A percentile compares a stretch with the other conserved stretches of the same genome.
phyloP scores from a whole-genome alignment of 1,140 invertebrate genomes.

The Calephelis nemesis region DNA sequence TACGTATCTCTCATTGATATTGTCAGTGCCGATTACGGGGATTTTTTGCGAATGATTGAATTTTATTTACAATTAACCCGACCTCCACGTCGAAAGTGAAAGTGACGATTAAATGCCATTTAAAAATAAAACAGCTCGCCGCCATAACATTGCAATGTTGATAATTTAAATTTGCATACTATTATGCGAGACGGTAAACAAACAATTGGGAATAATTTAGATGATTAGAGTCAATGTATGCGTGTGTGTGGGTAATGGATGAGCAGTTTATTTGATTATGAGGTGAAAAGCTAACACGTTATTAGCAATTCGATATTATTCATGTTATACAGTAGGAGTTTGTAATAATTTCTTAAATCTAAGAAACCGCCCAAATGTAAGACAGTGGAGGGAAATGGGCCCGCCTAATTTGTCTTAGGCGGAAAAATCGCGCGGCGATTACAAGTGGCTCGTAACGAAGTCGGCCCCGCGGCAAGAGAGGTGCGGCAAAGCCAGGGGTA shows the following conservation, averaged over 20 bases:
- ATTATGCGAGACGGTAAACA: conserved; percentile 37
- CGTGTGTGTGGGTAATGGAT: neutral
- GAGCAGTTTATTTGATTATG: neutral
- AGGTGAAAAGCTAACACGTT: neutral
- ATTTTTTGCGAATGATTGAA: conserved; percentile 79
- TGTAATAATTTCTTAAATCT: conserved; percentile 43
- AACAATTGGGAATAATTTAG: conserved; percentile 20
- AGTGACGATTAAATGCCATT: conserved; percentile 78
- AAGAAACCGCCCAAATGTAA: conserved; percentile 65
- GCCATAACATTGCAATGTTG: conserved; percentile 56
- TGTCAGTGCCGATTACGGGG: conserved; percentile 71
- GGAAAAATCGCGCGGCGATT: conserved; percentile 76
- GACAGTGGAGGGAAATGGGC: conserved; percentile 47
- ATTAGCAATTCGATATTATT: neutral
- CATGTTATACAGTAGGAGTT: conserved; percentile 10
- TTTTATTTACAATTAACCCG: conserved; percentile 79
- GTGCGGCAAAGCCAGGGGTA: conserved; percentile 35
- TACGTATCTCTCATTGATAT: conserved; percentile 75
- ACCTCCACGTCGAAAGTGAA: conserved; percentile 68
- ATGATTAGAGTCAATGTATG: conserved; percentile 19
- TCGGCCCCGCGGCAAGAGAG: conserved; percentile 51
- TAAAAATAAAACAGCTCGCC: conserved; percentile 75
- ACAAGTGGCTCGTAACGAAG: conserved; percentile 78
- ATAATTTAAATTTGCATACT: conserved; percentile 51
- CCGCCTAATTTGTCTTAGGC: conserved; percentile 77